Base-by-base conservation (phyloP, 37 sponge, comb jelly and placozoan genomes). In the Oopsacas minuta region DNA sequence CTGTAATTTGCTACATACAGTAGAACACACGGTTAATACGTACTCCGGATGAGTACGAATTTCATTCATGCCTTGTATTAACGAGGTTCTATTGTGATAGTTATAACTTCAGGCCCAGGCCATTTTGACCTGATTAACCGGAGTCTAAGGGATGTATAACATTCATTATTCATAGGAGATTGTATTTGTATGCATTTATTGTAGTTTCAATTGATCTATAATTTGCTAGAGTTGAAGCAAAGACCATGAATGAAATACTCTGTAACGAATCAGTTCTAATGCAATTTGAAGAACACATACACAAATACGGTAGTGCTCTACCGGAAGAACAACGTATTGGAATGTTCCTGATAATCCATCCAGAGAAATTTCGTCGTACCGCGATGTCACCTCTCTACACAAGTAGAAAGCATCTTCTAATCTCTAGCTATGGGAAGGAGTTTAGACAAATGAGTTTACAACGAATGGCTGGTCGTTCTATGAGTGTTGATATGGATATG, bases 361-460 rank as follows among this genome's bases (percentile, higher is more conserved):
- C 75, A n/a, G 75, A 61, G 5, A 61, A 61, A 34, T 61, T 61
- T 34, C 75, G 75, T 61, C 7, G 75, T 3, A 61, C 75, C 75
- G 75, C 75, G 75, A 61, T 61, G 75, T 32, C 75, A 20, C 75
- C 75, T 61, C 75, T 61, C 17, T 61, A 20, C 75, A 61, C 75
- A 25, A 61, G 75, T n/a, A 10, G 75, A n/a, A 61, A n/a, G 30
- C 75, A 61, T 34, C 22, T 61, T 25, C 22, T 61, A 10, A 61
- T 61, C 75, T 5, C 75, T 10, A 61, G 75, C 30, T 61, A 61
- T 34, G 75, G 75, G 20, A 61, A 61, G 30, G 75, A 61, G 22
- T 61, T 61, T 34, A 10, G 75, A n/a, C 75, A 61, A 34, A 61
- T 61, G 28, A 61, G 75, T 61, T 61, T 61, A 25, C 75, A 61